Base-by-base conservation (phyloP, 2,797 vertebrate species). In the Glossophaga mutica region DNA sequence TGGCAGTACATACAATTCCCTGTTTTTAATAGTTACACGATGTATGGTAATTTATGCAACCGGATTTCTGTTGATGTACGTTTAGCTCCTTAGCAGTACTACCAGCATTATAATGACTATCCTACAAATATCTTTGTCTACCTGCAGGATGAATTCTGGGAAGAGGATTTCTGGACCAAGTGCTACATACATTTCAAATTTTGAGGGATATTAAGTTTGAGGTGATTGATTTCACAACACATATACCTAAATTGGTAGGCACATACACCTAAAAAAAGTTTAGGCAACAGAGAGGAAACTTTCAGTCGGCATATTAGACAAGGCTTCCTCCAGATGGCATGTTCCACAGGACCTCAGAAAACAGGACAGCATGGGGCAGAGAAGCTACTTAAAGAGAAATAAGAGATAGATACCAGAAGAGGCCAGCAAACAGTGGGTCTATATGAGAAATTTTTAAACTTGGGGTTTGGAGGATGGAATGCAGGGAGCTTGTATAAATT, bases 161-260 rank as follows among this genome's bases (percentile, higher is more conserved):
- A 95, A 90, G 9, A 82, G 37, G 86, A 90, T 70, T 94, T 92
- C 55, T 87, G 42, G 39, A 52, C 34, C 81, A 94, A 83, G 34
- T 59, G 34, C 44, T 67, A 59, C 9, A 8, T 59, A 9, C 14
- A 73, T 68, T 84, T 86, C 77, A 90, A 90, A 9, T 24, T 74
- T 65, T 93, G 62, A 73, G 26, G 67, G 46, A 74, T 65, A 85
- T 10, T 94, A 65, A 52, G 89, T 68, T 73, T 78, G 50, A 52
- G 77, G 11, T 42, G 73, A 90, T 74, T 92, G n/a, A 71, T 78
- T 92, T 59, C 15, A 94, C 10, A 26, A 57, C 55, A 26, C 24
- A 57, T 57, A 57, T 24, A 73, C 82, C 86, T 26, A 55, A 79
- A 67, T 42, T 74, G 34, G 3, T 77, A 34, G 3, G 65, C 34